Conservation (phyloP, 1,140 invertebrate genomes). For the Psilanteris sp. region DNA sequence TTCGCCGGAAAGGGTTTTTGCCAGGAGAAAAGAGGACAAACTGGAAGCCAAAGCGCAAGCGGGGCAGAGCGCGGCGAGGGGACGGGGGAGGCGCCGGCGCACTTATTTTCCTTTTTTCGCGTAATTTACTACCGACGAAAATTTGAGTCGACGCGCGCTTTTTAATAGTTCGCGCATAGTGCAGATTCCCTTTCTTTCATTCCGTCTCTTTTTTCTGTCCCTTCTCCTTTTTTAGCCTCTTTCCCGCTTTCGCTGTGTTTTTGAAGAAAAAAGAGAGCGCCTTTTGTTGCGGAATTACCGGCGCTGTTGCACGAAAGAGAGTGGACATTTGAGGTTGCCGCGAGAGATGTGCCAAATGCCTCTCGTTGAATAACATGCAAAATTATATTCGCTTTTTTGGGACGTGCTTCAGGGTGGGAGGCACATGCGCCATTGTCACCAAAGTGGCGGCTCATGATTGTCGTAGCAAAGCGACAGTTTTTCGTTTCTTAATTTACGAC, state of each 20-base stretch:
- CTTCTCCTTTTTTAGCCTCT: conserved; percentile 2
- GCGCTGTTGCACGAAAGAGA: conserved; percentile 22
- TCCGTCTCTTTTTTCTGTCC: neutral
- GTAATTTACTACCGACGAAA: conserved; percentile 76
- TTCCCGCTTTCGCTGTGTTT: too few relatives aligned
- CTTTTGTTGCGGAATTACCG: conserved; percentile 53
- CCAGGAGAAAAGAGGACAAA: conserved; percentile 63
- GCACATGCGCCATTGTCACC: too few relatives aligned
- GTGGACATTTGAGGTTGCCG: conserved; percentile 47
- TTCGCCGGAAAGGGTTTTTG: conserved; percentile 65
- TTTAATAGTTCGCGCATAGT: conserved; percentile 73
- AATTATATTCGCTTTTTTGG: conserved; percentile 37
- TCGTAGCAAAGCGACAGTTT: too few relatives aligned
- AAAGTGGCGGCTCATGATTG: too few relatives aligned
- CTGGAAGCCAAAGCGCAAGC: conserved; percentile 19
- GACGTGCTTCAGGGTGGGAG: too few relatives aligned
- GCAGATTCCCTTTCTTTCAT: conserved; percentile 19
- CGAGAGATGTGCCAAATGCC: conserved; percentile 45
- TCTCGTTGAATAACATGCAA: conserved; percentile 30
- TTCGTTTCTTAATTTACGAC: too few relatives aligned
- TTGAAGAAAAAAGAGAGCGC: conserved; percentile 28
- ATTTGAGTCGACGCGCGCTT: conserved; percentile 75
- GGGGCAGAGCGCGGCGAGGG: conserved; percentile 5
- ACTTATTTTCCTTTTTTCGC: conserved; percentile 71
- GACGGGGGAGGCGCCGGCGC: conserved; percentile 37